Conservation (phyloP, 2,888 invertebrate species). For the Ceraclea dissimilis region DNA sequence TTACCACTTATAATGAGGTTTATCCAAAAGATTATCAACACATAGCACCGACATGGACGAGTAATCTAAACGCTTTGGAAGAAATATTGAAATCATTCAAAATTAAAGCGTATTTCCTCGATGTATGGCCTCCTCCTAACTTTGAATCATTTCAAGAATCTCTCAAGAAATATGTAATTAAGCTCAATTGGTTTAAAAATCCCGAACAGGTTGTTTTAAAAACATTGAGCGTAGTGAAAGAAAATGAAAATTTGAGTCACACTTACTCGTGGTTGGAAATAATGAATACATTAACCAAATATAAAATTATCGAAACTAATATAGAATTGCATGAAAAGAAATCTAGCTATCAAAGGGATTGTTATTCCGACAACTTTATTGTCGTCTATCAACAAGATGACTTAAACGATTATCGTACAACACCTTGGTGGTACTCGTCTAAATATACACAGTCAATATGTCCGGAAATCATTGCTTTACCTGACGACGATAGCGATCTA, state of each 20-base stretch:
- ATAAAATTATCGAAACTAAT: constrained; percentile 46
- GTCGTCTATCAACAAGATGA: constrained; percentile 52
- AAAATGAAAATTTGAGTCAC: constrained; percentile 32
- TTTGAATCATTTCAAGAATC: constrained; percentile 40
- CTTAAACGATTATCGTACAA: constrained; percentile 45
- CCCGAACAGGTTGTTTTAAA: constrained; percentile 45
- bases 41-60: constrained; percentile 56
- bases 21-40: constrained; percentile 60
- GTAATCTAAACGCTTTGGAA: constrained; percentile 44
- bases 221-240: constrained; percentile 38
- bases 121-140: constrained; percentile 40
- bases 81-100: constrained; percentile 47
- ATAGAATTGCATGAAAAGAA: constrained; percentile 33
- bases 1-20: constrained; percentile 41
- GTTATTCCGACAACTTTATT: constrained; percentile 21
- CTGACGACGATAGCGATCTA: constrained; percentile 35
- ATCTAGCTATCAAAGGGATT: constrained; percentile 1
- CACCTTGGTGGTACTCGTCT: constrained; percentile 53
- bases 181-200: constrained; percentile 44
- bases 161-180: constrained; percentile 44
- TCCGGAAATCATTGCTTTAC: constrained; percentile 34
- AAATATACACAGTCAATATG: constrained; percentile 28
- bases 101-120: constrained; percentile 42
- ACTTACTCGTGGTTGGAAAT: constrained; percentile 46
- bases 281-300: constrained; percentile 47